Base-by-base conservation (phyloP, 2,113 vertebrate genomes). In the Mormoops blainvillei region DNA sequence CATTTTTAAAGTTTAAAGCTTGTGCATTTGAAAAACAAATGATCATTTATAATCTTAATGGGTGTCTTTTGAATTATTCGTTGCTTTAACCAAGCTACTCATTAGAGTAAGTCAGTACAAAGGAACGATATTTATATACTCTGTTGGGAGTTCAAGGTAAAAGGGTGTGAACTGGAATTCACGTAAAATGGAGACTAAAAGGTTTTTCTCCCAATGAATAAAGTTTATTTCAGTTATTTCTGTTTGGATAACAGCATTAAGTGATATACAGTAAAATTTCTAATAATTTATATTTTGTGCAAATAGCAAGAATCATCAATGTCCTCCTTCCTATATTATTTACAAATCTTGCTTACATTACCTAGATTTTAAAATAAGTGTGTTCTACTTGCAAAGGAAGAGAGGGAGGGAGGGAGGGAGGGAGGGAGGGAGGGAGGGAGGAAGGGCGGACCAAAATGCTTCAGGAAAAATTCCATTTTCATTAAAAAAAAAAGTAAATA, bases 11-110 rank as follows among this genome's bases (percentile, higher is more conserved):
- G 14, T 48, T 76, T 81, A 92, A 93, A 95, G 22, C 33, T 78
- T 87, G n/a, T 70, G 10, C 12, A 94, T 76, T 77, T 84, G 38
- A 91, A 95, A 87, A 94, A 65, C 11, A 92, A 93, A 41, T 38
- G 24, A 87, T 48, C 31, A 65, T 1, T 81, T 13, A 83, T 15
- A 71, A 91, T 45, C 31, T 93, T 84, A 92, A 67, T 2, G 8
- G 33, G 13, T 45, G 33, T 83, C 71, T 93, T 93, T 10, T 89
- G 18, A 92, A 77, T 63, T 77, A 90, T 58, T 56, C 45, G 14
- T 41, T 82, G 71, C 19, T 94, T 84, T 84, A 95, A 56, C 7
- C 58, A 74, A 94, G 33, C 48, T 94, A 83, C 70, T 73, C 58
- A 43, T 80, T 56, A 91, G 65, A 26, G 56, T 67, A 19, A 70